These are phyloP conservation scores for Oreochromis tanganicae DNA, from an alignment of 2,113 vertebrate species.

Conservation along the genomic window DNA sequence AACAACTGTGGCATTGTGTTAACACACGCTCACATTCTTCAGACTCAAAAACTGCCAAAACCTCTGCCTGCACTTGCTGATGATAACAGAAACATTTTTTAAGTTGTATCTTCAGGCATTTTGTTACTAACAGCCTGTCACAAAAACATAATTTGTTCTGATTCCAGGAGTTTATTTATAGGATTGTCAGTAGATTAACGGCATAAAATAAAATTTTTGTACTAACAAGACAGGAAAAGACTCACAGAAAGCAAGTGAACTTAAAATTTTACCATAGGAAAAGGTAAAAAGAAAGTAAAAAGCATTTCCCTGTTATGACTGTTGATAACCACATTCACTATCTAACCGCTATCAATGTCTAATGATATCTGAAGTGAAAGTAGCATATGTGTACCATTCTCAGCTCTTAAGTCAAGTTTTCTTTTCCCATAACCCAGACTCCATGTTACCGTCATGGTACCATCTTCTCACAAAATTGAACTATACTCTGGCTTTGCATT, in stretches of 20 bases:
- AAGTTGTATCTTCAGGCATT: neutral
- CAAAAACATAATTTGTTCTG: neutral
- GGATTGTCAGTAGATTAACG: fast-evolving
- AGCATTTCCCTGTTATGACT: neutral
- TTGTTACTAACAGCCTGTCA: neutral
- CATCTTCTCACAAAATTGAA: neutral
- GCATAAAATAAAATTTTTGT: neutral
- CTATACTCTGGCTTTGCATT: neutral
- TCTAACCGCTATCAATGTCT: neutral
- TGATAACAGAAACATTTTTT: neutral
- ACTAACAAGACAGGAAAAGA: neutral
- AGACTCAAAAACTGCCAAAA: neutral
- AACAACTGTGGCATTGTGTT: neutral
- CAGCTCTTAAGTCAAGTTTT: neutral
- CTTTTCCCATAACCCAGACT: neutral
- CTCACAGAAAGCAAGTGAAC: neutral
- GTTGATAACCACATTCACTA: neutral
- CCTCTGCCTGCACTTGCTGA: neutral
- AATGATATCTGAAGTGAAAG: neutral
- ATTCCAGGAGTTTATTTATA: neutral
- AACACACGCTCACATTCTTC: neutral
- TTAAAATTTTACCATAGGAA: neutral
- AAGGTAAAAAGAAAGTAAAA: neutral
- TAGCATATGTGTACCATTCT: neutral
- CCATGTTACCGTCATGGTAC: neutral